Conservation (phyloP, 1,140 invertebrate species). For the Lepidostoma basale region DNA sequence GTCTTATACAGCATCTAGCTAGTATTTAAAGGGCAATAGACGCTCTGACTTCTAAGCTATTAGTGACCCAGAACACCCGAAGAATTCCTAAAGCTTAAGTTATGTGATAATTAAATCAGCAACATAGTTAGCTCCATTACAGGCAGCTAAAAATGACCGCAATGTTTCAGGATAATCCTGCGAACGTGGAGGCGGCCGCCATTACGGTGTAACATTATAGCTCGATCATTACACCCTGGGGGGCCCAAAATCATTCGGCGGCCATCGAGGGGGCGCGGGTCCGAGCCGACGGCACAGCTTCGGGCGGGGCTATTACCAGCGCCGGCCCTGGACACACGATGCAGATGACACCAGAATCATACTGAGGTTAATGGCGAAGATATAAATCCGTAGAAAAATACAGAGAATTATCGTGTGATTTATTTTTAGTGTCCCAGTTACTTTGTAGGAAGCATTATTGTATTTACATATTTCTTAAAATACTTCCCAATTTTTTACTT, state of each 20-base stretch:
- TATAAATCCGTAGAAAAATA: no score
- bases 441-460: not conserved
- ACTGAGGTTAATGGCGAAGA: not conserved
- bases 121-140: slow-evolving; percentile 1
- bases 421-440: no score
- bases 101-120: not conserved
- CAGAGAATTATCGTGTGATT: no score
- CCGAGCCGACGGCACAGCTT: no score
- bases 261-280: not conserved
- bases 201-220: slow-evolving; percentile 4
- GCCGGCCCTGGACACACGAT: not conserved
- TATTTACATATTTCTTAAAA: not conserved
- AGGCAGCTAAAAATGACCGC: not conserved
- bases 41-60: no score
- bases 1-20: no score
- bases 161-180: not conserved
- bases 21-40: no score
- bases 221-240: slow-evolving; percentile 8
- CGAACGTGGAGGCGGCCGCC: slow-evolving; percentile 1
- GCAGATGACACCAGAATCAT: not conserved
- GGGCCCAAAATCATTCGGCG: slow-evolving; percentile 9
- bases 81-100: not conserved
- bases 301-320: not conserved
- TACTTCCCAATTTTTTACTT: not conserved
- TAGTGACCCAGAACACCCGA: no score